phyloP scores from a whole-genome alignment of 2,113 vertebrate genomes.

The Vulpes vulpes region DNA sequence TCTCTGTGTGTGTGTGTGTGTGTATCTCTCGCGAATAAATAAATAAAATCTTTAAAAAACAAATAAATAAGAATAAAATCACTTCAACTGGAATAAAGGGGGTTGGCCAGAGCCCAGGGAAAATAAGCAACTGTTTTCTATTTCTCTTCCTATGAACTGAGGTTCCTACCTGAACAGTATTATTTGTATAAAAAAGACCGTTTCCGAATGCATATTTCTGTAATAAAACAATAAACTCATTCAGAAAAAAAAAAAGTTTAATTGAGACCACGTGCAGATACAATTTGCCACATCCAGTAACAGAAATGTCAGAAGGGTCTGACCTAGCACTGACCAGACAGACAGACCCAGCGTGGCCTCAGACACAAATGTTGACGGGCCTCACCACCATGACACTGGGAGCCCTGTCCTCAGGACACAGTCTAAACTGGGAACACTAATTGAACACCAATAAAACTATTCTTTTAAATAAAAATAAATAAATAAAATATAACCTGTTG shows the following conservation, averaged over 20 bases:
- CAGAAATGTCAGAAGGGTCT: background rate
- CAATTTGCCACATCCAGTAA: background rate
- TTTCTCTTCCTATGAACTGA: background rate
- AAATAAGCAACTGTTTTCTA: background rate
- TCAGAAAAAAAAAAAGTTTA: background rate
- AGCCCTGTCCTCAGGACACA: background rate
- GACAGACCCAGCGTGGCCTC: background rate
- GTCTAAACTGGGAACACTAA: background rate
- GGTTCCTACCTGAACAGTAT: background rate
- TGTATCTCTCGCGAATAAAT: too few relatives aligned
- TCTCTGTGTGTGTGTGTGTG: too few relatives aligned
- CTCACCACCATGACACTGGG: rapidly evolving
- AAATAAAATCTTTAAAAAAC: background rate
- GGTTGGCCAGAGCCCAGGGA: background rate
- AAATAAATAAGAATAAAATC: background rate
- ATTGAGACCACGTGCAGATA: conserved; percentile 23
- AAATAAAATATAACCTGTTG: too few relatives aligned
- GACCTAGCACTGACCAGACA: background rate
- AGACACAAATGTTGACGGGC: background rate
- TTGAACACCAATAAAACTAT: too few relatives aligned
- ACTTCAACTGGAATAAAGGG: background rate
- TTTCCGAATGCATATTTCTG: background rate
- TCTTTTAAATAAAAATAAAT: too few relatives aligned
- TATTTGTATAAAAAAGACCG: background rate
- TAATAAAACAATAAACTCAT: background rate